Base-by-base conservation (phyloP, 1,140 invertebrate species). In the Holcopasites calliopsidis region DNA sequence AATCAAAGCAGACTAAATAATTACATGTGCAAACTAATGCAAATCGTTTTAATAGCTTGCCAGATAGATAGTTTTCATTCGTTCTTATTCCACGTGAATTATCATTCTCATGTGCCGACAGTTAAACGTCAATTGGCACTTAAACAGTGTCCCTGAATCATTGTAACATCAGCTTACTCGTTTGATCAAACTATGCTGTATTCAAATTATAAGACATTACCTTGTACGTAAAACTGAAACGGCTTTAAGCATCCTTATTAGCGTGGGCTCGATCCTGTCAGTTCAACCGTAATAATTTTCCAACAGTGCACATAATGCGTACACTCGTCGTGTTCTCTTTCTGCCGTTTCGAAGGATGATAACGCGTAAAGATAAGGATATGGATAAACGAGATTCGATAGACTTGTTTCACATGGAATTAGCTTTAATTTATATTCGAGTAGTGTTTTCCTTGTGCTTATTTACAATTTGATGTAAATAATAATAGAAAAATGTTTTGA, bases 81-180 rank as follows among this genome's bases (percentile, higher is more conserved):
- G 28, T 55, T 60, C 57, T 23, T 38, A 23, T 38, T 40, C 13
- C 33, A 10, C 23, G 26, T n/a, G n/a, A 47, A 64, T 64, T 64
- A 64, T 5, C 42, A 64, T 64, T 47, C 28, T 18, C 28, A 31
- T 23, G 18, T 60, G 5, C 57, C 21, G 21, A 11, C 42, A 16
- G 42, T 64, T 64, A 49, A 64, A 64, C 42, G 61, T 64, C 40
- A 28, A 31, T 64, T 64, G 47, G 6, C 28, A 47, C 61, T 64
- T 64, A 47, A 64, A 6, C 40, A 23, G 47, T 2, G 42, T 49
- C 61, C 42, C 21, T 40, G 58, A n/a, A n/a, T n/a, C 11, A 61
- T 38, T 16, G 16, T 40, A 40, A 61, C 21, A 40, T 42, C 35
- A 61, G 58, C 21, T 61, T 42, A 16, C 26, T 35, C 58, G 58